Base-by-base conservation (phyloP, 1,140 invertebrate species). In the Drosophila nasuta region DNA sequence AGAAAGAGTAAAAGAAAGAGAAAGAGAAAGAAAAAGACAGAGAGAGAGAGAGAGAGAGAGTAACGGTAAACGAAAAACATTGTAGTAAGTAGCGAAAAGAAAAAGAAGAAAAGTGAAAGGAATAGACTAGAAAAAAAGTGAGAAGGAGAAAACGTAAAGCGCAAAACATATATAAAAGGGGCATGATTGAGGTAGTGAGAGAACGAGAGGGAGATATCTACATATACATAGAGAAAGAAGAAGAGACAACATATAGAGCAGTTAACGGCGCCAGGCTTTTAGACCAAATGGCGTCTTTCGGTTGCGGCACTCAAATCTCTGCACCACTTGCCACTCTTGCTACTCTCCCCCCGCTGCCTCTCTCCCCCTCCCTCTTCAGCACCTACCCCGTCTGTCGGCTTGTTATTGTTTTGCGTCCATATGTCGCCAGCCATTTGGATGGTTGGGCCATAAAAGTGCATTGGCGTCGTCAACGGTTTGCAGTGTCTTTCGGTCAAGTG, bases 351-450 rank as follows among this genome's bases (percentile, higher is more conserved):
- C 0, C n/a, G 30, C 45, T 48, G 7, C 45, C 15, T 8, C 17
- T 6, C 7, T 7, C 5, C 8, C n/a, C 6, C 20, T 15, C 28
- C 28, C 8, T 25, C 28, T 33, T n/a, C 4, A 25, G 6, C 6
- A 48, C 46, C 8, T 10, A 0, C 8, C 8, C 10, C 20, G 62
- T 43, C 38, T 33, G 65, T 43, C 56, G 56, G 17, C 41, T 59
- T 69, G 56, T 76, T 87, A 87, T 87, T 65, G 82, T 59, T 51
- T 33, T 56, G 56, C 82, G 76, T 79, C 83, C 82, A 86, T 88
- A 86, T 88, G 82, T 86, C 79, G 82, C 82, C 82, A 67, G 76
- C 59, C 82, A 81, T 81, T 83, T 46, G 65, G 20, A 17, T 30
- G 15, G 45, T 15, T 41, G 57, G 66, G 58, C 72, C 33, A 75